Conservation (phyloP, 2,113 vertebrate species). For the Harpagus bidentatus region DNA sequence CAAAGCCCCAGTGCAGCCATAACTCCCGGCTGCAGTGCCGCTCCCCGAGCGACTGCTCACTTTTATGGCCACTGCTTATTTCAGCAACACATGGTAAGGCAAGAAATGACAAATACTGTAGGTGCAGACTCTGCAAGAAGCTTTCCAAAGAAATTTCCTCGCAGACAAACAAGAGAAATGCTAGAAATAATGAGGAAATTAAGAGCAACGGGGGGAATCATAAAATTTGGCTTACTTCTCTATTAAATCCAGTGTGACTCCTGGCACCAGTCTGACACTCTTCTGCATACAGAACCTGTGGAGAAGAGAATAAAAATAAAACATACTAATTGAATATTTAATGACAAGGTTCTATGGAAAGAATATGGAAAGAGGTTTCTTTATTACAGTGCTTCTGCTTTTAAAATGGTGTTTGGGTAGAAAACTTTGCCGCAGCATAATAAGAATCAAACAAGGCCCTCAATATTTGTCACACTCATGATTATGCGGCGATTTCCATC, state of each 20-base stretch:
- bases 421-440: not conserved
- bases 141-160: not conserved
- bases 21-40: too few relatives aligned
- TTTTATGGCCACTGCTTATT: not conserved
- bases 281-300: constrained; percentile 99
- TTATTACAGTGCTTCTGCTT: not conserved
- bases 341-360: not conserved
- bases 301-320: constrained; percentile 23
- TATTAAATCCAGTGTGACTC: constrained; percentile 97
- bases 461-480: not conserved
- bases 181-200: not conserved
- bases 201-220: not conserved
- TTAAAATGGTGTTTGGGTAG: not conserved
- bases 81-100: not conserved
- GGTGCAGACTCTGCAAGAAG: not conserved
- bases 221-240: constrained; percentile 87
- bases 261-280: constrained; percentile 94
- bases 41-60: not conserved
- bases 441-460: not conserved
- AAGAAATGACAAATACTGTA: not conserved
- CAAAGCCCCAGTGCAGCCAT: not conserved
- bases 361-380: not conserved
- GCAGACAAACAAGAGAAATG: not conserved
- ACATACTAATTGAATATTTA: not conserved
- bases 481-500: not conserved